Conservation (phyloP, 2,797 vertebrate species). For the Halcyon leucocephala region DNA sequence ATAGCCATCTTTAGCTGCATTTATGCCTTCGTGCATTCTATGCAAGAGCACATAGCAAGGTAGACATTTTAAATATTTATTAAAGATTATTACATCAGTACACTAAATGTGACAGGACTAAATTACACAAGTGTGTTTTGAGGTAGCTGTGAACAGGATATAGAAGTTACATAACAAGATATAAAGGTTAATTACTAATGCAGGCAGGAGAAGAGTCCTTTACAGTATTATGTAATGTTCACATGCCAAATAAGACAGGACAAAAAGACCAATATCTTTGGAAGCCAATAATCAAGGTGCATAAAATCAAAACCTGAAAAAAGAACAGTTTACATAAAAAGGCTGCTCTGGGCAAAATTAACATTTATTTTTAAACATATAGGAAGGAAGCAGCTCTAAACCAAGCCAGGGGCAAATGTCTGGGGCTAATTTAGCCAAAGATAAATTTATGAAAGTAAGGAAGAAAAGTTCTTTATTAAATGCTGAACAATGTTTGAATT, state of each 20-base stretch:
- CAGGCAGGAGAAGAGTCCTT: background rate
- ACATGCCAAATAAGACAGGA: background rate
- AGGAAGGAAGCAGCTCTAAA: background rate
- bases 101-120: background rate
- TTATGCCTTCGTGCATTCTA: background rate
- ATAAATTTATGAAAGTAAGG: background rate
- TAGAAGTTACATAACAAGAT: background rate
- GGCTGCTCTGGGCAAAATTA: background rate
- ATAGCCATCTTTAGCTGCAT: background rate
- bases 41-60: rapidly evolving
- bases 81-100: background rate
- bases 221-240: rapidly evolving
- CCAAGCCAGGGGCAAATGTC: background rate
- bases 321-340: background rate
- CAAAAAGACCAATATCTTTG: background rate
- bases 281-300: background rate
- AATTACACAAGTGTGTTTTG: background rate
- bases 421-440: background rate
- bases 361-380: background rate
- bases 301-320: background rate
- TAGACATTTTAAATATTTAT: background rate
- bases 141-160: background rate
- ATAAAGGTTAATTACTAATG: background rate
- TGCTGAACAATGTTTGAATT: background rate
- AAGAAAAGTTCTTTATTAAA: background rate